Percentiles rank a stretch among this genome's conserved stretches.
These are phyloP conservation scores for Xyrichtys novacula DNA, from an alignment of 2,797 vertebrate genomes.

Conservation along the genomic window DNA sequence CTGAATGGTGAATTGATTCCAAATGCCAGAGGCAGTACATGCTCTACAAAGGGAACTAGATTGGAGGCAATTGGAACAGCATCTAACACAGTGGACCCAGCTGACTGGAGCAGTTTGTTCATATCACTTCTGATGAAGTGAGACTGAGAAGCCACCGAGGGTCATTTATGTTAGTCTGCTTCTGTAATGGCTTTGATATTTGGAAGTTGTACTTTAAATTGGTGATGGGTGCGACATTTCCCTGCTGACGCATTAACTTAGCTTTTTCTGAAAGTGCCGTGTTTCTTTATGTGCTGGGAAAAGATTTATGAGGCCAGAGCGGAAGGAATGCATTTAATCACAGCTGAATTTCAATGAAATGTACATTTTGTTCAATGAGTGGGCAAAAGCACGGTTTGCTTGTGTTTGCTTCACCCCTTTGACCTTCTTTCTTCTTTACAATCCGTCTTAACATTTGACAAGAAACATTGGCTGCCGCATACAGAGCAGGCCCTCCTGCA, in stretches of 20 bases:
- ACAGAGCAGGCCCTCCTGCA: not conserved
- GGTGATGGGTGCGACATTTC: constrained; percentile 1
- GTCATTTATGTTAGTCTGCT: constrained; percentile 52
- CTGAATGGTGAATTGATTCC: constrained; percentile 53
- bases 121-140: constrained; percentile 60
- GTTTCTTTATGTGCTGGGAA: not conserved
- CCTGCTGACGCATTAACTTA: constrained; percentile 15
- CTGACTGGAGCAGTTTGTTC: constrained; percentile 63
- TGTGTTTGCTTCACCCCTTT: constrained; percentile 18
- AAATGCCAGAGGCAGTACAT: constrained; percentile 60
- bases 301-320: not conserved
- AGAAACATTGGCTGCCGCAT: constrained; percentile 14
- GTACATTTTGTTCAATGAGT: not conserved
- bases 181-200: constrained; percentile 36
- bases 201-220: constrained; percentile 27
- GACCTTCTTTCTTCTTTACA: constrained; percentile 1
- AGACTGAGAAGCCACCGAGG: constrained; percentile 51
- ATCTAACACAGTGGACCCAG: constrained; percentile 58
- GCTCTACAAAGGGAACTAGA: constrained; percentile 60
- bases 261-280: not conserved
- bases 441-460: not conserved
- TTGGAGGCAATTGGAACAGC: constrained; percentile 57
- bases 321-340: not conserved
- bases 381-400: not conserved
- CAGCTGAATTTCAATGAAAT: not conserved